These are phyloP conservation scores for Trachelus stipa DNA, from an alignment of 2,888 invertebrate species.

Conservation along the genomic window DNA sequence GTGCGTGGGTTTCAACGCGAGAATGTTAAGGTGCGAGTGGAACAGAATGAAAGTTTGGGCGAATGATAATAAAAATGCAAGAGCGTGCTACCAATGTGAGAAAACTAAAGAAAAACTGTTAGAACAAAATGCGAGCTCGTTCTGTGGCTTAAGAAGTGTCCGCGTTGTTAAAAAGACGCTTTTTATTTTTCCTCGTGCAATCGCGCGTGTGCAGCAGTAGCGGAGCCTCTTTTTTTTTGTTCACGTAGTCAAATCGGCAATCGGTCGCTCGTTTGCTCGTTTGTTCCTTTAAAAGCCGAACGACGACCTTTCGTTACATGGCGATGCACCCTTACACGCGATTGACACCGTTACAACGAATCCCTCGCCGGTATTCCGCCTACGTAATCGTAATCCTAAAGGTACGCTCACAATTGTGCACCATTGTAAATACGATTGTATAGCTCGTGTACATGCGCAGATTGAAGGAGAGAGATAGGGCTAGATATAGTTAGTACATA, in stretches of 20 bases:
- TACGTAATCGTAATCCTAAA: constrained; percentile 8
- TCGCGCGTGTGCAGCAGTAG: not conserved
- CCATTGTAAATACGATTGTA: constrained; percentile 49
- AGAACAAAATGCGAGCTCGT: not conserved
- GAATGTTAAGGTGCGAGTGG: not conserved
- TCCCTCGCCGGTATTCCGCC: constrained; percentile 5
- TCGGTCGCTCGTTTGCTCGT: not conserved
- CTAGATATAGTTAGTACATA: constrained; percentile 8
- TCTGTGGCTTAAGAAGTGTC: not conserved
- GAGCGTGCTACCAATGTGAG: not conserved
- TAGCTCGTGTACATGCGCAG: constrained; percentile 29
- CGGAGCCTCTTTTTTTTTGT: not conserved
- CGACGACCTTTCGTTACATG: not conserved
- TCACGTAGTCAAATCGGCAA: not conserved
- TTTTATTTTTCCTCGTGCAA: not conserved
- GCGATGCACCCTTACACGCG: not conserved
- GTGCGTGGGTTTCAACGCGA: not conserved
- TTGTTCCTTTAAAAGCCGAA: not conserved
- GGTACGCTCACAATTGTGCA: constrained; percentile 36
- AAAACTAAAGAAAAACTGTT: not conserved
- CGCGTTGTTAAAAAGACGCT: not conserved
- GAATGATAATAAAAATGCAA: not conserved
- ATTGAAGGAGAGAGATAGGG: not conserved
- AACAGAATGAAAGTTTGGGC: not conserved
- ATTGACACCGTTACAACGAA: constrained; percentile 1